Evolutionary conservation across 2,888 invertebrate genomes (phyloP).

Genomic region (Arrhopalites spinosus): DNA sequence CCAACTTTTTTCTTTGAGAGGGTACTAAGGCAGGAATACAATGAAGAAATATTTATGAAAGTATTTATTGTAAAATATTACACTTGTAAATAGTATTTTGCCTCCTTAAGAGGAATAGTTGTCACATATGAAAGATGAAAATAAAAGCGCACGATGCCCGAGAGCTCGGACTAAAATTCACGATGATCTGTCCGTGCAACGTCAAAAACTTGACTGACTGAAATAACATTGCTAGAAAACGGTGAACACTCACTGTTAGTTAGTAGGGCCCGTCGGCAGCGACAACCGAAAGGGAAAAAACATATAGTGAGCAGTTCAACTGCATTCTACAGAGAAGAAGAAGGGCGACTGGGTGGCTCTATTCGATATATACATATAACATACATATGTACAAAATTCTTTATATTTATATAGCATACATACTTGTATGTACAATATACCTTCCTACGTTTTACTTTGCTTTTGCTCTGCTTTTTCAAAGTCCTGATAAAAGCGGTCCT

Average conservation of each 20-base stretch:
- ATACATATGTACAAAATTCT: not conserved
- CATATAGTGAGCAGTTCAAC: not conserved
- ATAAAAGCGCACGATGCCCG: slow-evolving; percentile 21
- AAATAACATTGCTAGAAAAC: no score
- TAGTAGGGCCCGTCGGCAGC: slow-evolving; percentile 9
- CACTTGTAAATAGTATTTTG: no score
- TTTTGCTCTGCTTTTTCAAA: slow-evolving; percentile 22
- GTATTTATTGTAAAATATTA: no score
- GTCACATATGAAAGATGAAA: slow-evolving; percentile 2
- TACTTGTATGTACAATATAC: not conserved
- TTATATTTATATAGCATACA: not conserved
- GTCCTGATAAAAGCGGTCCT: no score
- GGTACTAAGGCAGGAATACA: no score
- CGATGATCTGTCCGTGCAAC: slow-evolving; percentile 26
- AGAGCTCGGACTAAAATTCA: slow-evolving; percentile 23
- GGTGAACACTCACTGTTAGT: no score
- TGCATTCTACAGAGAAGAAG: slow-evolving; percentile 1
- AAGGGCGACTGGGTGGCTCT: slow-evolving; percentile 9
- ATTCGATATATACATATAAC: not conserved
- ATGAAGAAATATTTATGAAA: no score
- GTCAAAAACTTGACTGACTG: slow-evolving; percentile 32
- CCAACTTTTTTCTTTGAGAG: no score
- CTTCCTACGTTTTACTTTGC: not conserved
- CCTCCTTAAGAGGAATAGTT: no score
- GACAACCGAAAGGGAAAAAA: slow-evolving; percentile 26